Conservation (phyloP, 2,888 invertebrate genomes). For the Oscheius sp. region DNA sequence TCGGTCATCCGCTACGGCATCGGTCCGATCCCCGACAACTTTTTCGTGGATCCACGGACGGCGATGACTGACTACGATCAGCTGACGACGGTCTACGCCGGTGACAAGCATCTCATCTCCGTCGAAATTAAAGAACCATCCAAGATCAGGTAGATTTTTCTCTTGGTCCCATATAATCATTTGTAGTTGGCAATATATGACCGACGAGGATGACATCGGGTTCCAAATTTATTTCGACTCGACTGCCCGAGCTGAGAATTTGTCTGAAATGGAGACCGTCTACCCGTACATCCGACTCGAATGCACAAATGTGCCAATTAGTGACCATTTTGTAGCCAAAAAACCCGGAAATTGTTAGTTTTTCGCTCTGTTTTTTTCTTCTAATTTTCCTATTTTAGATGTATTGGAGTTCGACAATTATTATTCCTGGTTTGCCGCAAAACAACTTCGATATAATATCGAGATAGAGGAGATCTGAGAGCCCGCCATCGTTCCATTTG, state of each 20-base stretch:
- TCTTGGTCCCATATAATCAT: not conserved
- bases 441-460: slow-evolving; percentile 72
- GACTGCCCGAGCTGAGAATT: slow-evolving; percentile 56
- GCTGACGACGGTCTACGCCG: slow-evolving; percentile 72
- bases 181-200: slow-evolving; percentile 72
- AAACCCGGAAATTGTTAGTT: slow-evolving; percentile 69
- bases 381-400: slow-evolving; percentile 53
- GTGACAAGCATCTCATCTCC: slow-evolving; percentile 72
- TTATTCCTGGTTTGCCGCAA: slow-evolving; percentile 73
- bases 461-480: slow-evolving; percentile 65
- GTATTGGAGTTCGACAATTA: slow-evolving; percentile 73
- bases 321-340: slow-evolving; percentile 64
- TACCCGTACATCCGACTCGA: slow-evolving; percentile 72
- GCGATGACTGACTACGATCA: slow-evolving; percentile 71
- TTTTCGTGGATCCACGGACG: slow-evolving; percentile 65
- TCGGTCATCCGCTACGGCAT: slow-evolving; percentile 68
- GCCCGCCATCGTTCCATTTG: not conserved
- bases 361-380: not conserved
- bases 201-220: slow-evolving; percentile 72
- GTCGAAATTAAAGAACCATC: slow-evolving; percentile 65
- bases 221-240: slow-evolving; percentile 71
- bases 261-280: slow-evolving; percentile 71
- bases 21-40: slow-evolving; percentile 70
- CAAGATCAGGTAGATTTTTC: slow-evolving; percentile 60
- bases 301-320: slow-evolving; percentile 71